These are phyloP conservation scores for Penaeus chinensis DNA, from an alignment of 1,140 invertebrate genomes.

Conservation along the genomic window DNA sequence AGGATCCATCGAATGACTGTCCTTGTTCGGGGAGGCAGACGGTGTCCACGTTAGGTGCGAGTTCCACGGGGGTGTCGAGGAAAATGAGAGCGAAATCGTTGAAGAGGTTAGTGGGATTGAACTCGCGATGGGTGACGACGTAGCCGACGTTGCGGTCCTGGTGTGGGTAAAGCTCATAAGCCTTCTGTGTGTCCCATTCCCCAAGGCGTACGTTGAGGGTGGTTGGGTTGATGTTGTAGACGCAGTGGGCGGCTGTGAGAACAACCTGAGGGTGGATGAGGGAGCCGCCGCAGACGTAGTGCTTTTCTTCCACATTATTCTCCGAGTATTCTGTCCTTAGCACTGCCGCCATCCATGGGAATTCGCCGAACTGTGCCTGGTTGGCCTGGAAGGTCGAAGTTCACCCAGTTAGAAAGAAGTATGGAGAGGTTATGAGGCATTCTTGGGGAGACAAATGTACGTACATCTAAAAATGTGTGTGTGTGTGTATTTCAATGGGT, in stretches of 20 bases:
- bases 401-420: background rate
- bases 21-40: slow-evolving; percentile 68
- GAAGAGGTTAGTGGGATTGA: slow-evolving; percentile 69
- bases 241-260: slow-evolving; percentile 73
- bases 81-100: slow-evolving; percentile 76
- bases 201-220: slow-evolving; percentile 69
- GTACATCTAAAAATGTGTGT: no score
- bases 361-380: slow-evolving; percentile 68
- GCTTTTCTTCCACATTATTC: slow-evolving; percentile 62
- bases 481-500: no score
- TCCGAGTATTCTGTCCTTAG: slow-evolving; percentile 59
- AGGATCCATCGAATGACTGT: slow-evolving; percentile 5
- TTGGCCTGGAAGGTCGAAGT: slow-evolving; percentile 41
- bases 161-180: slow-evolving; percentile 66
- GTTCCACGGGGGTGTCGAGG: slow-evolving; percentile 69
- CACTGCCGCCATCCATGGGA: slow-evolving; percentile 67
- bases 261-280: slow-evolving; percentile 70
- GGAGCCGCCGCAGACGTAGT: slow-evolving; percentile 71
- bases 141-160: slow-evolving; percentile 66
- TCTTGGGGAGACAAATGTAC: no score
- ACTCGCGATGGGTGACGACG: slow-evolving; percentile 68
- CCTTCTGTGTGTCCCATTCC: slow-evolving; percentile 68
- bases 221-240: slow-evolving; percentile 54
- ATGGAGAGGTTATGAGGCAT: background rate
- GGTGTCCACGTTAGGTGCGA: slow-evolving; percentile 76